Percentiles rank a stretch among this genome's conserved stretches.
Conservation (phyloP, 2,888 invertebrate genomes). For the Ceratothoa steindachneri region DNA sequence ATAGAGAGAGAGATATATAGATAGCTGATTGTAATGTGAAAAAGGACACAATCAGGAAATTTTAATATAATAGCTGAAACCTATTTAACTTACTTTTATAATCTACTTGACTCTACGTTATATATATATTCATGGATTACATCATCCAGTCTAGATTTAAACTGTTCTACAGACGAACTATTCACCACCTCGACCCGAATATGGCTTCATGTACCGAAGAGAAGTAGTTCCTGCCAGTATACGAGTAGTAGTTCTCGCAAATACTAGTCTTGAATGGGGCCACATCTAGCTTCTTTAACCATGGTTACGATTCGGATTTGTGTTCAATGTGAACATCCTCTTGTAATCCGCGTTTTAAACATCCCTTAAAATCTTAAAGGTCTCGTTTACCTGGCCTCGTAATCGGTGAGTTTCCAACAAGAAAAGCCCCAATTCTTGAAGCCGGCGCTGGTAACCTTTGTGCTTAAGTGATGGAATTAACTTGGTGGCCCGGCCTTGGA, state of each 20-base stretch:
- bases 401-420: neutral
- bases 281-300: neutral
- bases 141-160: too few relatives aligned
- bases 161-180: neutral
- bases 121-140: too few relatives aligned
- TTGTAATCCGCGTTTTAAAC: neutral
- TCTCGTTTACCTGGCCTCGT: neutral
- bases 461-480: neutral
- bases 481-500: neutral
- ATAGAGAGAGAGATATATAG: neutral
- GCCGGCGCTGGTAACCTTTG: neutral
- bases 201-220: too few relatives aligned
- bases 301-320: neutral
- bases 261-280: neutral
- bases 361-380: neutral
- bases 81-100: too few relatives aligned
- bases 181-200: neutral
- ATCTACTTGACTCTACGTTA: too few relatives aligned
- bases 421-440: neutral
- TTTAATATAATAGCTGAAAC: too few relatives aligned
- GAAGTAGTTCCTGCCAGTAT: too few relatives aligned
- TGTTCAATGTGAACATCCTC: neutral
- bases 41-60: too few relatives aligned
- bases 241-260: neutral
- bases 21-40: too few relatives aligned